Conservation (phyloP, 2,888 invertebrate genomes). For the Allophyes oxyacanthae region DNA sequence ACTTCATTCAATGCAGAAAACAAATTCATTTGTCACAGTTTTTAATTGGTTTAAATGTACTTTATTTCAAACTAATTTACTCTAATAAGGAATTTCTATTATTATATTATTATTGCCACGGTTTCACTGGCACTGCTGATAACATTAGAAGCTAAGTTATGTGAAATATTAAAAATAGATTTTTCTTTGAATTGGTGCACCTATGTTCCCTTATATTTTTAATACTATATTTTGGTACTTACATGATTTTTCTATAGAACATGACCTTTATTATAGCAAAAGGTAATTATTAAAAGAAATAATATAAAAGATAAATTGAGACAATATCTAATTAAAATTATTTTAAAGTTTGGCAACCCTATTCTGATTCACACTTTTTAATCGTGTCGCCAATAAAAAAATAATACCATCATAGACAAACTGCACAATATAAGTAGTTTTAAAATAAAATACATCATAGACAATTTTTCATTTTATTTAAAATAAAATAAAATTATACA, state of each 20-base stretch:
- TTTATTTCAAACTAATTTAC: constrained; percentile 71
- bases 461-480: constrained; percentile 50
- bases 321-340: constrained; percentile 41
- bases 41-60: constrained; percentile 63
- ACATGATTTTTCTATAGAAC: constrained; percentile 52
- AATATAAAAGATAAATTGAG: constrained; percentile 38
- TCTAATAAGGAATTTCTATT: constrained; percentile 56
- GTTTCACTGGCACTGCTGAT: constrained; percentile 68
- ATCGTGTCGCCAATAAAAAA: constrained; percentile 24
- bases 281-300: constrained; percentile 38
- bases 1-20: constrained; percentile 12
- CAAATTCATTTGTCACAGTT: constrained; percentile 4
- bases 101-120: constrained; percentile 77
- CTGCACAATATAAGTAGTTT: constrained; percentile 7
- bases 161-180: constrained; percentile 84
- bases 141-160: constrained; percentile 73
- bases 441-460: constrained; percentile 48
- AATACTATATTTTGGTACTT: constrained; percentile 73
- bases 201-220: constrained; percentile 63
- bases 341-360: constrained; percentile 57
- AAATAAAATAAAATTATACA: constrained; percentile 49
- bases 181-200: constrained; percentile 75
- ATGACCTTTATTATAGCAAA: constrained; percentile 51
- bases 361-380: constrained; percentile 34
- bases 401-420: constrained; percentile 18